Percentiles rank a stretch among this genome's conserved stretches.
Evolutionary conservation across 2,113 vertebrate genomes (phyloP).

Genomic region (Sakesphorus luctuosus): DNA sequence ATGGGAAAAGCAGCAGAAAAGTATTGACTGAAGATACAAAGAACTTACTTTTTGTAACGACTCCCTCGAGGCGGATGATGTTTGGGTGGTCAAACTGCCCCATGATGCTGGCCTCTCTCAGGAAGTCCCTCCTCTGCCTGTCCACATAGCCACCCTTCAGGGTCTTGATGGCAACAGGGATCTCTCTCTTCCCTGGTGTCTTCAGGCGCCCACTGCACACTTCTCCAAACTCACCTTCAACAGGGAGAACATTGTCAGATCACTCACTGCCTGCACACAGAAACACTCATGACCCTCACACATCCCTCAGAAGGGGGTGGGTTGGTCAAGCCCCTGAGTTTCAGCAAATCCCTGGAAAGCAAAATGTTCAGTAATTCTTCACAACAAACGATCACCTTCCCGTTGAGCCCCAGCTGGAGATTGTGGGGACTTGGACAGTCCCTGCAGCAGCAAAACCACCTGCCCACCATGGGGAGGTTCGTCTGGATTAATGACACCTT

Average conservation of each 20-base stretch:
- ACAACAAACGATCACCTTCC: background rate
- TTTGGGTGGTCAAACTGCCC: slow-evolving; percentile 96
- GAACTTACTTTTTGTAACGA: slow-evolving; percentile 95
- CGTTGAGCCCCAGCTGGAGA: background rate
- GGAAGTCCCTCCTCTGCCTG: slow-evolving; percentile 91
- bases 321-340: background rate
- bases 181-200: slow-evolving; percentile 92
- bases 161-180: slow-evolving; percentile 95
- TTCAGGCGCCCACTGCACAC: slow-evolving; percentile 93
- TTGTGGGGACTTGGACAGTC: background rate
- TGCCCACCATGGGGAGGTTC: background rate
- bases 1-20: background rate
- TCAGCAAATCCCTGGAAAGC: background rate
- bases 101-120: slow-evolving; percentile 95
- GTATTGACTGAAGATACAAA: background rate
- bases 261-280: background rate
- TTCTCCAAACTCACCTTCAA: slow-evolving; percentile 93
- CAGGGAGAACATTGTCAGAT: background rate
- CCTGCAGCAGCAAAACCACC: background rate
- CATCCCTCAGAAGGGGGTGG: accelerated
- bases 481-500: background rate
- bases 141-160: slow-evolving; percentile 92
- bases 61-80: slow-evolving; percentile 92
- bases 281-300: background rate
- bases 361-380: background rate